Conservation (phyloP, 53 echinoderm and acorn worm genomes). For the Apostichopus leukothele region DNA sequence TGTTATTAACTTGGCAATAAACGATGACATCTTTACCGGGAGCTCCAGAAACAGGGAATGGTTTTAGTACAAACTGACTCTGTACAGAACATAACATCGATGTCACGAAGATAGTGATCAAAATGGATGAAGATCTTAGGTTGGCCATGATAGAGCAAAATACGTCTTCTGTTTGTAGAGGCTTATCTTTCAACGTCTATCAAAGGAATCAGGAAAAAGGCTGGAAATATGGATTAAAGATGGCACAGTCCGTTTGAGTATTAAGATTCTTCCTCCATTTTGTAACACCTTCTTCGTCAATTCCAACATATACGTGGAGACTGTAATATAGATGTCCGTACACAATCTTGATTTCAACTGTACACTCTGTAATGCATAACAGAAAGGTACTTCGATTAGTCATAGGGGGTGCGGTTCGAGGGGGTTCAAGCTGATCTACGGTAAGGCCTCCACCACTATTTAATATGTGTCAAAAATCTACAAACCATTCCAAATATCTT, state of each 20-base stretch:
- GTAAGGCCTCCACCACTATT: neutral
- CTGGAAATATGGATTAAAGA: too few relatives aligned
- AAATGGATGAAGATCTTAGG: neutral
- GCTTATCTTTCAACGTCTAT: too few relatives aligned
- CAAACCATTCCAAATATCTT: too few relatives aligned
- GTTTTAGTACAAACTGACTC: slow-evolving; percentile 15
- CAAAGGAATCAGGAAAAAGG: too few relatives aligned
- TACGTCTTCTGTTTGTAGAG: too few relatives aligned
- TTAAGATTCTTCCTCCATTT: neutral
- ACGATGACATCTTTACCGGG: neutral
- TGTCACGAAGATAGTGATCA: neutral
- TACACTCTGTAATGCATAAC: neutral
- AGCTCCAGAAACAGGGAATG: slow-evolving; percentile 3
- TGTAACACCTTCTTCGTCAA: neutral
- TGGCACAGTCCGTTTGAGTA: too few relatives aligned
- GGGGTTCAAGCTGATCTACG: neutral
- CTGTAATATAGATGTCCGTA: neutral
- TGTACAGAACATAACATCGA: neutral
- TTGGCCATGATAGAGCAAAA: neutral
- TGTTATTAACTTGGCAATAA: slow-evolving; percentile 16
- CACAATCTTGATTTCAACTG: neutral
- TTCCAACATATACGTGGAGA: neutral
- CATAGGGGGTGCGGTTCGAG: slow-evolving; percentile 35
- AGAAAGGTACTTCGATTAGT: slow-evolving; percentile 23
- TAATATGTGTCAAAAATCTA: neutral